Base-by-base conservation (phyloP, 2,797 vertebrate genomes). In the Mareca strepera region DNA sequence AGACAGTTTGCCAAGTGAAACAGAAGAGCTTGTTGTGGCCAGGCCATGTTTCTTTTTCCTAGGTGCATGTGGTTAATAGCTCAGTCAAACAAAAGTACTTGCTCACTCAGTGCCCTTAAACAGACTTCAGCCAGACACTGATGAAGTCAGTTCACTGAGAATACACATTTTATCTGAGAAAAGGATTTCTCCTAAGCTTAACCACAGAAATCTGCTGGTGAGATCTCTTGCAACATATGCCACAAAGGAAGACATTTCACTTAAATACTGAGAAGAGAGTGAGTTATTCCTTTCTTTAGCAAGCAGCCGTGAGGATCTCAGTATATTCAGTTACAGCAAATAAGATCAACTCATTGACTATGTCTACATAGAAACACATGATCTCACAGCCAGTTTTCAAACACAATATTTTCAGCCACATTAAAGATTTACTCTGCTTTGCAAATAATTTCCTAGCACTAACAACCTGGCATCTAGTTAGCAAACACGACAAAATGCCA, bases 1-100 rank as follows among this genome's bases (percentile, higher is more conserved):
- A 72, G 43, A 64, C 11, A 37, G 26, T 9, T 20, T 50, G n/a
- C n/a, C 68, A 87, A 76, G 48, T 92, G 46, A 94, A 87, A 93
- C 4, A 60, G 52, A 94, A 88, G 37, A 85, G 29, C 20, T 81
- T 94, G 78, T 72, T 78, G 20, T 15, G 39, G 68, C 12, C 46
- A 75, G 64, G 50, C 60, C 41, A 11, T 82, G 46, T 89, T 95
- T 94, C 58, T 95, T 82, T 59, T 82, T 86, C 53, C 53, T 37
- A 72, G 62, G n/a, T 48, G 28, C 7, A 4, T 53, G 37, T 69
- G 37, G 33, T 68, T 92, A 82, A 85, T 69, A 88, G 75, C 26
- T 80, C 72, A 87, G 77, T 29, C 72, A 88, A 88, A 67, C 58
- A 80, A 68, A 93, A 94, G 26, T 33, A 26, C 16, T 92, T 67